phyloP scores from a whole-genome alignment of 2,113 vertebrate species.

The Ochotona princeps region DNA sequence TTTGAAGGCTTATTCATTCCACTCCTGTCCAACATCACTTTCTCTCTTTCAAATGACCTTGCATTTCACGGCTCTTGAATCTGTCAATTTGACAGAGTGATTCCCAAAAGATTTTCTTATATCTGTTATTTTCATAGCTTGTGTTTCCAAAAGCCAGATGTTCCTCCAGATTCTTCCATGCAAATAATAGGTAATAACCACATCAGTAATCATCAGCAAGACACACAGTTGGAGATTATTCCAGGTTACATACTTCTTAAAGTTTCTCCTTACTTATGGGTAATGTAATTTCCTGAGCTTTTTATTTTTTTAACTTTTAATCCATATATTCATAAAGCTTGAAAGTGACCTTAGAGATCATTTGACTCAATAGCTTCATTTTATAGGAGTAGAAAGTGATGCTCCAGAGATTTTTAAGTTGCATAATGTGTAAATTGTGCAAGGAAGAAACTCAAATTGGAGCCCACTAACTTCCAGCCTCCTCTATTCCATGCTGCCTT shows the following conservation, averaged over 20 bases:
- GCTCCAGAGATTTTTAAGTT: constrained; percentile 38
- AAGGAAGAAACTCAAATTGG: neutral
- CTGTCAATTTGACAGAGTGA: neutral
- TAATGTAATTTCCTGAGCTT: neutral
- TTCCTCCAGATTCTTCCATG: neutral
- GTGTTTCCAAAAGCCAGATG: neutral
- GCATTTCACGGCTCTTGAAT: constrained; percentile 37
- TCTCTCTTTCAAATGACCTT: constrained; percentile 20
- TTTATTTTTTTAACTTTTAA: constrained; percentile 31
- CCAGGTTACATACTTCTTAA: constrained; percentile 22
- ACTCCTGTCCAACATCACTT: neutral
- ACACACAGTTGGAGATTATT: neutral
- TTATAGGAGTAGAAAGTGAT: constrained; percentile 34
- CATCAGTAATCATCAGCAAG: neutral
- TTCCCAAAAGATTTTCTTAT: neutral
- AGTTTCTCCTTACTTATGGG: neutral
- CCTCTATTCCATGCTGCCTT: neutral
- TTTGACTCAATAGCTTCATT: constrained; percentile 51
- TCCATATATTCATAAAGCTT: constrained; percentile 54
- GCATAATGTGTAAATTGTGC: neutral
- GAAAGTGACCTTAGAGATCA: constrained; percentile 67
- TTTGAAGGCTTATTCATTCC: constrained; percentile 11
- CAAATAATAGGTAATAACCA: constrained; percentile 40
- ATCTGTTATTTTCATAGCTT: neutral
- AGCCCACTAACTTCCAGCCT: neutral